Base-by-base conservation (phyloP, 1,140 invertebrate genomes). In the Anastrepha obliqua region DNA sequence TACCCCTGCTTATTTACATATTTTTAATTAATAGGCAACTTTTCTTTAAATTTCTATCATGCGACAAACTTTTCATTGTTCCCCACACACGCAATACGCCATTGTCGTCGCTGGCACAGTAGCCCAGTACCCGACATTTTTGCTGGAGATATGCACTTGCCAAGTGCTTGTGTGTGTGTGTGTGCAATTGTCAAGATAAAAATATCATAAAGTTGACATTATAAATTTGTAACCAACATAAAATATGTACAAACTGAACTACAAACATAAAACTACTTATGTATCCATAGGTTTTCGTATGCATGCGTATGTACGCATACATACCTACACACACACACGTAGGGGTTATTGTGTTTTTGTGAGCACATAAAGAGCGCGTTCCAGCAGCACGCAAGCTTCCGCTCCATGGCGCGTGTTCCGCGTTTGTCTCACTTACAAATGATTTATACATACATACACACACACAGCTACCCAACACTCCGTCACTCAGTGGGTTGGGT, bases 111-210 rank as follows among this genome's bases (percentile, higher is more conserved):
- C 3, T 55, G 74, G n/a, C 74, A 81, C 74, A 81, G 74, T 81
- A 78, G 74, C 74, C 74, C 74, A 78, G 74, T 78, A 81, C 39
- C 74, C 74, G 74, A 81, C 55, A 55, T 81, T 81, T 81, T 81
- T 81, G 44, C 47, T n/a, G 74, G 9, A 74, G 39, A 74, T n/a
- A 55, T 20, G 47, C 7, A 39, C 20, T 39, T 3, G 4, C 3
- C 62, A 64, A 0, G 17, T 13, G 9, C 3, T 13, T 44, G 29
- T 70, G 15, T n/a, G 42, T 74, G 17, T 47, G 29, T 70, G 67
- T 47, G 44, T 42, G 39, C 67, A 70, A 39, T 70, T 70, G 39
- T 39, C 74, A 51, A 78, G 44, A 78, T 78, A 78, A 78, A 78
- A 55, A 78, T 78, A 78, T 78, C 47, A 78, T 78, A 78, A 78